A percentile compares a stretch with the other conserved stretches of the same genome.
Conservation (phyloP, 1,140 invertebrate genomes). For the Eriosoma lanigerum region DNA sequence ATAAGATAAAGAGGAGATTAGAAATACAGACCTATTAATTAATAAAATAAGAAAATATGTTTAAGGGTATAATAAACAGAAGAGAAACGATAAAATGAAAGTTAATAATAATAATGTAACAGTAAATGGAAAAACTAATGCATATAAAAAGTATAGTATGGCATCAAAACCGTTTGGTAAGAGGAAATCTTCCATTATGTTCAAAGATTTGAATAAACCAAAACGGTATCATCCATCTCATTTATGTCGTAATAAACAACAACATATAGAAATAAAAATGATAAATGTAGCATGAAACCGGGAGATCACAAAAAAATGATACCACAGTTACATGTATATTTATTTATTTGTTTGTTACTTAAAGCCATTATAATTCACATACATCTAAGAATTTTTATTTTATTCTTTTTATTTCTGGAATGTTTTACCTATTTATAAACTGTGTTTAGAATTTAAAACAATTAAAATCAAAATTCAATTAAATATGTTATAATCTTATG, state of each 20-base stretch:
- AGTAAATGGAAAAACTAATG: neutral
- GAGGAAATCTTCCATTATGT: neutral
- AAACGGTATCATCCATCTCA: neutral
- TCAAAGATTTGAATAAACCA: neutral
- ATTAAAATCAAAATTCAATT: too few relatives aligned
- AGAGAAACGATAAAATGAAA: neutral
- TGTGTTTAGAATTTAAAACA: too few relatives aligned
- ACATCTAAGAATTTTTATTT: too few relatives aligned
- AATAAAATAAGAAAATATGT: slow-evolving; percentile 8
- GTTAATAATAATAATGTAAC: neutral
- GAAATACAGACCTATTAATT: neutral
- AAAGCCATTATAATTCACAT: too few relatives aligned
- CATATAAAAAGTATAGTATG: neutral
- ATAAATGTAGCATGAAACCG: too few relatives aligned
- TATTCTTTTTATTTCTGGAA: too few relatives aligned
- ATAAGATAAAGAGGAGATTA: slow-evolving; percentile 18
- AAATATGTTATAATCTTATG: too few relatives aligned
- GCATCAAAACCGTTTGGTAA: neutral
- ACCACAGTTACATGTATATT: too few relatives aligned
- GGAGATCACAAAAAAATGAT: too few relatives aligned
- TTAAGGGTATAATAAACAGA: neutral
- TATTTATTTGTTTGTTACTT: too few relatives aligned
- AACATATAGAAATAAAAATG: neutral
- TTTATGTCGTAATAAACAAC: neutral
- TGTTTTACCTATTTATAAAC: too few relatives aligned